Percentiles rank a stretch among this genome's conserved stretches.
Evolutionary conservation across 2,888 invertebrate genomes (phyloP).

Genomic region (Alentia gelatinosa): DNA sequence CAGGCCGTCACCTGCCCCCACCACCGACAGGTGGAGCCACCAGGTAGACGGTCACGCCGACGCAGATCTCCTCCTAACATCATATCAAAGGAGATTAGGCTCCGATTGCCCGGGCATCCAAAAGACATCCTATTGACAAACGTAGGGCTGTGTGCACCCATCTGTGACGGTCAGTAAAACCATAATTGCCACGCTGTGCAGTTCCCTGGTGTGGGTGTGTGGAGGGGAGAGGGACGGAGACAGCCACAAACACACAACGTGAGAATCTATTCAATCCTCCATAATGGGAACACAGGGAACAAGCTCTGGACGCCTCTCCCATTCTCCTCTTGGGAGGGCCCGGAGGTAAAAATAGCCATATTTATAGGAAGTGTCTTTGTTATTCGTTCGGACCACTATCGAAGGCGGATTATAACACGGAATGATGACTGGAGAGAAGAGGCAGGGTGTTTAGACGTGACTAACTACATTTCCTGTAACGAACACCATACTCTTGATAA

Average conservation of each 20-base stretch:
- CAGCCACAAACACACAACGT: neutral
- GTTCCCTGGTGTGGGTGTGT: too few relatives aligned
- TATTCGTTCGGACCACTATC: too few relatives aligned
- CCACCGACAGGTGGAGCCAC: conserved; percentile 5
- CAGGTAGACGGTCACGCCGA: neutral
- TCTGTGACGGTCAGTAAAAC: neutral
- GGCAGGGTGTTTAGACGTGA: too few relatives aligned
- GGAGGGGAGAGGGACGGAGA: too few relatives aligned
- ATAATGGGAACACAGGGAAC: neutral
- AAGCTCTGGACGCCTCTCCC: neutral
- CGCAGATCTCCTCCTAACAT: neutral
- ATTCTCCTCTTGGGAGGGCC: neutral
- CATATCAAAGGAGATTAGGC: conserved; percentile 24
- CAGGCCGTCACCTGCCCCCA: neutral
- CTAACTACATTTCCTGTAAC: too few relatives aligned
- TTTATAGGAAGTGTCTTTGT: conserved; percentile 1
- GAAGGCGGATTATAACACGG: too few relatives aligned
- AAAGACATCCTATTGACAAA: neutral
- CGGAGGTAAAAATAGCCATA: neutral
- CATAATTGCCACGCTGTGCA: conserved; percentile 1
- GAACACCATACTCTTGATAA: too few relatives aligned
- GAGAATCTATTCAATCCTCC: neutral
- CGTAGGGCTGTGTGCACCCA: neutral
- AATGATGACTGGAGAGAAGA: too few relatives aligned
- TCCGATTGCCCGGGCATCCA: neutral